Conservation (phyloP, 1,140 invertebrate species). For the Babylonia areolata region DNA sequence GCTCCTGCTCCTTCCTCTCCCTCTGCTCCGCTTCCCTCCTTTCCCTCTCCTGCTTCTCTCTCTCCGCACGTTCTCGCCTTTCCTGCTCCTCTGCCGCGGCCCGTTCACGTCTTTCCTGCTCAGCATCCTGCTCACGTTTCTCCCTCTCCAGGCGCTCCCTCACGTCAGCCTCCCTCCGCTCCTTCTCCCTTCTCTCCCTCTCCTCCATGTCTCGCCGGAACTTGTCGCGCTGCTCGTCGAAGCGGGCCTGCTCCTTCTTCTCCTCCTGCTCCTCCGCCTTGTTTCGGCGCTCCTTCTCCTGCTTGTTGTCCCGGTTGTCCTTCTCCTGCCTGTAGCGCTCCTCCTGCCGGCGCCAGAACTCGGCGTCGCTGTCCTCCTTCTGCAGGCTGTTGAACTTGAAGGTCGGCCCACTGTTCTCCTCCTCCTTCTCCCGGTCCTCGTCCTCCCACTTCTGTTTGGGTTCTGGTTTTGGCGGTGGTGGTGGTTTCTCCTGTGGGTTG, state of each 20-base stretch:
- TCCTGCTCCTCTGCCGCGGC: constrained; percentile 29
- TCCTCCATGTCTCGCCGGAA: constrained; percentile 48
- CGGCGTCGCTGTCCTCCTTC: constrained; percentile 5
- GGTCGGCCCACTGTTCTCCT: neutral
- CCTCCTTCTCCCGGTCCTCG: neutral
- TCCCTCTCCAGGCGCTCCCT: constrained; percentile 41
- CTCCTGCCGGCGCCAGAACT: constrained; percentile 33
- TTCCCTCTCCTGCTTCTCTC: constrained; percentile 43
- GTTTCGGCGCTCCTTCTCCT: constrained; percentile 18
- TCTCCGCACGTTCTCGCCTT: constrained; percentile 41
- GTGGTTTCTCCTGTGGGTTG: neutral
- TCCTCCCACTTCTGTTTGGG: constrained; percentile 31
- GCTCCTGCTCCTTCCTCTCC: constrained; percentile 38
- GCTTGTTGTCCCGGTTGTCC: constrained; percentile 30
- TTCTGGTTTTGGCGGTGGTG: neutral
- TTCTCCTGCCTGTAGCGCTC: constrained; percentile 39
- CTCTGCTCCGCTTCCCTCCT: constrained; percentile 47
- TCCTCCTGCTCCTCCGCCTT: constrained; percentile 22
- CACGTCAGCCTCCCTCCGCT: constrained; percentile 46
- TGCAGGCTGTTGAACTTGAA: constrained; percentile 13
- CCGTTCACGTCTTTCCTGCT: constrained; percentile 33
- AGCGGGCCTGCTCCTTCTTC: constrained; percentile 20
- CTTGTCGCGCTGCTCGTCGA: constrained; percentile 50
- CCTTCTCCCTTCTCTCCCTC: constrained; percentile 35
- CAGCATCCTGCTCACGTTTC: constrained; percentile 39